A percentile compares a stretch with the other conserved stretches of the same genome.
Conservation (phyloP, 2,113 vertebrate species). For the Pungitius pungitius region DNA sequence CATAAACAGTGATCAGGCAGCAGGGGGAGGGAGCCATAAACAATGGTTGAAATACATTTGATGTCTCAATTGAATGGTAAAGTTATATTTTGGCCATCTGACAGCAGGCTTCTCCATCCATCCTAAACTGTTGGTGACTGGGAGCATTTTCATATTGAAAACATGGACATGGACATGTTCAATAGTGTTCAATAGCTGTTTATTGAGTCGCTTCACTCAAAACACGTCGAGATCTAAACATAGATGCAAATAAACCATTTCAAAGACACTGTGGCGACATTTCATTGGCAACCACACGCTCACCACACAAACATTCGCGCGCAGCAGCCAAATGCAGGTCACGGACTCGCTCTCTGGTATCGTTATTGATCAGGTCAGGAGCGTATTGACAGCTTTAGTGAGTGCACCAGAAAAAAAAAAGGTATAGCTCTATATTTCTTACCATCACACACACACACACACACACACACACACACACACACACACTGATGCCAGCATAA, state of each 20-base stretch:
- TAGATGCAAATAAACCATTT: neutral
- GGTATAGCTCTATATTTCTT: constrained; percentile 27
- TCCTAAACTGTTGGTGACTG: neutral
- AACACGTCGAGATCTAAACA: neutral
- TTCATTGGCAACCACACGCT: constrained; percentile 28
- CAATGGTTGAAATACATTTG: neutral
- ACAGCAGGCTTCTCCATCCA: neutral
- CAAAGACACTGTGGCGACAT: constrained; percentile 18
- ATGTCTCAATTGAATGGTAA: neutral
- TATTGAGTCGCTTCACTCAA: neutral
- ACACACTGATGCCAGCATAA: constrained; percentile 26
- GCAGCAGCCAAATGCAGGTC: constrained; percentile 71
- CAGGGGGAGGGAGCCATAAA: neutral
- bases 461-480: no score
- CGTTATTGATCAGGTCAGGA: constrained; percentile 70
- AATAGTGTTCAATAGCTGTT: no score
- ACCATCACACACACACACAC: constrained; percentile 12
- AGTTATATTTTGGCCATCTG: neutral
- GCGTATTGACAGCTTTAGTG: constrained; percentile 65
- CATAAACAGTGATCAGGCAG: constrained; percentile 21
- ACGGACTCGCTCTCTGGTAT: constrained; percentile 60
- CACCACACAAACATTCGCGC: constrained; percentile 18
- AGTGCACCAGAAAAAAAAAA: constrained; percentile 28
- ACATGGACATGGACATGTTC: neutral
- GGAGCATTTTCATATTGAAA: neutral